Conservation (phyloP, 2,797 vertebrate genomes). For the Pterois miles region DNA sequence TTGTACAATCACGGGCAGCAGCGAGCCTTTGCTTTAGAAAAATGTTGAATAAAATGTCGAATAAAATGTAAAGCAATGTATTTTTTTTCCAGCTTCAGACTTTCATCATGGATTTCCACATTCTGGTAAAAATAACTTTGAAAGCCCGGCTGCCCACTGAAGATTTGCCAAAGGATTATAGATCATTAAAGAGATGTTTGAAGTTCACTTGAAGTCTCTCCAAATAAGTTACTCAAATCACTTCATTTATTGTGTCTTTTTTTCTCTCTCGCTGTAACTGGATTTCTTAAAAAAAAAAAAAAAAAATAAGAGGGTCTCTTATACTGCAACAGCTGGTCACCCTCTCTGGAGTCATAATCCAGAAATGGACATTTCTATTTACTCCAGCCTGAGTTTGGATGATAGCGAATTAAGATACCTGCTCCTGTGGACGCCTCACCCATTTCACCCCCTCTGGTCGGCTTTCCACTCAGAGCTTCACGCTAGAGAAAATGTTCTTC, state of each 20-base stretch:
- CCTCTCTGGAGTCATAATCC: constrained; percentile 62
- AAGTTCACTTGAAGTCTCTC: constrained; percentile 67
- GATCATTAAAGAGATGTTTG: constrained; percentile 76
- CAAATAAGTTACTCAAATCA: constrained; percentile 50
- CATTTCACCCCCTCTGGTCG: constrained; percentile 41
- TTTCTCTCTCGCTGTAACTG: neutral
- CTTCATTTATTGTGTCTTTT: constrained; percentile 27
- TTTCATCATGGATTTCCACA: constrained; percentile 49
- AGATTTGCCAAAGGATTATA: constrained; percentile 68
- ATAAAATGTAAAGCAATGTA: constrained; percentile 7
- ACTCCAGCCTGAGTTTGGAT: constrained; percentile 50
- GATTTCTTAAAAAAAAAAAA: neutral
- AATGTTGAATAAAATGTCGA: no score
- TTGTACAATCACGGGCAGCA: neutral
- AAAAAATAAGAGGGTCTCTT: neutral
- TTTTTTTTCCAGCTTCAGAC: constrained; percentile 37
- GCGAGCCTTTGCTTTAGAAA: neutral
- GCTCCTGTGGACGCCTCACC: constrained; percentile 28
- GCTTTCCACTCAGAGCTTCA: constrained; percentile 40
- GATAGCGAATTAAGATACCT: constrained; percentile 66
- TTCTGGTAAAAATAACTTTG: constrained; percentile 57
- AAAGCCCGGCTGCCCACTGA: constrained; percentile 56
- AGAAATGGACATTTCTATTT: constrained; percentile 75
- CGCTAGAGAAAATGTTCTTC: constrained; percentile 53
- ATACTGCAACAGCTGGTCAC: constrained; percentile 39